A percentile compares a stretch with the other conserved stretches of the same genome.
These are phyloP conservation scores for Pycnonotus jocosus DNA, from an alignment of 2,113 vertebrate species.

Conservation along the genomic window DNA sequence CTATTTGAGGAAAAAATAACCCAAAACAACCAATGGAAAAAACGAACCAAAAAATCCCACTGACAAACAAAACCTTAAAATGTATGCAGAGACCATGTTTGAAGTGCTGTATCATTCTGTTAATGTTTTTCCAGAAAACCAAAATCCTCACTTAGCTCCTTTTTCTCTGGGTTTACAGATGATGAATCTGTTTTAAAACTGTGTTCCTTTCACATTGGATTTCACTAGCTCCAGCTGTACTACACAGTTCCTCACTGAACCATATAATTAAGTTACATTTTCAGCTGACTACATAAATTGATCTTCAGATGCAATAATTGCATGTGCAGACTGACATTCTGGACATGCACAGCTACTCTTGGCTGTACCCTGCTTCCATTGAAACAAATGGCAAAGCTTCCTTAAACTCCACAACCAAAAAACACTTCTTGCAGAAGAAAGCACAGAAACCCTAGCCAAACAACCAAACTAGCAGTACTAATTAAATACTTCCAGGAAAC, in stretches of 20 bases:
- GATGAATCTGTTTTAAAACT: neutral
- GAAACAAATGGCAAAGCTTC: neutral
- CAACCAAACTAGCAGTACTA: neutral
- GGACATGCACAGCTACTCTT: neutral
- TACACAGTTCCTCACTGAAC: constrained; percentile 24
- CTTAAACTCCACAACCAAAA: neutral
- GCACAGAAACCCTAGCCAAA: neutral
- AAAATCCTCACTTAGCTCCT: neutral
- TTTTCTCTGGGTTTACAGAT: neutral
- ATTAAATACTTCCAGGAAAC: neutral
- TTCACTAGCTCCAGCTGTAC: neutral
- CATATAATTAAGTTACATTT: constrained; percentile 45
- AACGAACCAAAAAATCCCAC: neutral
- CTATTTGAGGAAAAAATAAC: neutral
- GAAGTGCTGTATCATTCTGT: neutral
- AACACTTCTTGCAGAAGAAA: neutral
- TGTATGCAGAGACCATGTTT: neutral
- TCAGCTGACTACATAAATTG: constrained; percentile 33
- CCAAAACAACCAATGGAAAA: neutral
- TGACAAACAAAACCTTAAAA: neutral
- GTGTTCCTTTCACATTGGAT: neutral
- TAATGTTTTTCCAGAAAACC: neutral
- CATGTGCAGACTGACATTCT: neutral
- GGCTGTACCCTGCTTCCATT: neutral
- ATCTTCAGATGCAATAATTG: constrained; percentile 12